Percentiles rank a stretch among this genome's conserved stretches.
phyloP scores from a whole-genome alignment of 2,113 vertebrate genomes.

The Cygnus buccinator region DNA sequence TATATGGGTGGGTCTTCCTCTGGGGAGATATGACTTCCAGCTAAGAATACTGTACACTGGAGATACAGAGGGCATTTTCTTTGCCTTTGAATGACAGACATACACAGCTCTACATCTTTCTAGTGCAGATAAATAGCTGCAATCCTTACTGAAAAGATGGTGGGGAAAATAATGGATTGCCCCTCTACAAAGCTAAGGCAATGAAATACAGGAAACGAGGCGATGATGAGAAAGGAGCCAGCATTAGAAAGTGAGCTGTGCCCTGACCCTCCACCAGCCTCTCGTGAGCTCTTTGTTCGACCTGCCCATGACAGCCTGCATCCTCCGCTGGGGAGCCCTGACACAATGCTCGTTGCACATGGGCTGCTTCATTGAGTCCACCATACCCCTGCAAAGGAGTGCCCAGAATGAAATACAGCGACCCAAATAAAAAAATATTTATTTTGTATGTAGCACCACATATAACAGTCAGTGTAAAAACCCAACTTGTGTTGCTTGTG shows the following conservation, averaged over 20 bases:
- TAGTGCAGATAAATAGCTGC: neutral
- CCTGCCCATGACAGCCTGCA: neutral
- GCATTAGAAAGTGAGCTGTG: fast-evolving
- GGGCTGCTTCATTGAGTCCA: fast-evolving
- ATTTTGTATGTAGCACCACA: neutral
- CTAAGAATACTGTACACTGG: neutral
- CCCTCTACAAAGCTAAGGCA: fast-evolving
- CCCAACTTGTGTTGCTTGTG: fast-evolving
- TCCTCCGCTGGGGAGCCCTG: fast-evolving
- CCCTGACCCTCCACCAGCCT: neutral
- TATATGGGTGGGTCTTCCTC: neutral
- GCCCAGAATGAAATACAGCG: neutral
- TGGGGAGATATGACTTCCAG: neutral
- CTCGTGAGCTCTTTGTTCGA: neutral
- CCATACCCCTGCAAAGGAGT: neutral
- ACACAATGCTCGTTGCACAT: neutral
- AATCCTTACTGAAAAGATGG: neutral
- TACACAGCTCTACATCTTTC: neutral
- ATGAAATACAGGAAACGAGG: neutral
- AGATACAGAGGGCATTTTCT: fast-evolving
- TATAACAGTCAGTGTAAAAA: neutral
- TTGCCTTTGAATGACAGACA: neutral
- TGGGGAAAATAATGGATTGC: neutral
- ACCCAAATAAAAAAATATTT: neutral
- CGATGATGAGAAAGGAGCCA: neutral